Evolutionary conservation across 2,113 vertebrate species (phyloP).

Genomic region (Ivindomyrus marchei): DNA sequence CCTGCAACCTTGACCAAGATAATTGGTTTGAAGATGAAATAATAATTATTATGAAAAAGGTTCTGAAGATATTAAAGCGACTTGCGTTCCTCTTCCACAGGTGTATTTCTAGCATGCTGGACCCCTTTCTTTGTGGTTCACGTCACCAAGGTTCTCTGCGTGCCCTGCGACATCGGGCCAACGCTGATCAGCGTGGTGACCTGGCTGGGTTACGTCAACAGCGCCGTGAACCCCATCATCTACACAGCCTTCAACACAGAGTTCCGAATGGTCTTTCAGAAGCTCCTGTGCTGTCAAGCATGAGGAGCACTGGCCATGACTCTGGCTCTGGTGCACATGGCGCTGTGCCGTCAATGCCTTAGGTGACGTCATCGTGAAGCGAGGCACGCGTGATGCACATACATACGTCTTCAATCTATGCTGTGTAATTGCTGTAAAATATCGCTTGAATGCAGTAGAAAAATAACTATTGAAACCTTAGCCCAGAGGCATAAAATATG

Average conservation of each 20-base stretch:
- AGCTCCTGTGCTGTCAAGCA: slow-evolving; percentile 53
- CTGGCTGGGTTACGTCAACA: slow-evolving; percentile 68
- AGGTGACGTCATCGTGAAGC: slow-evolving; percentile 14
- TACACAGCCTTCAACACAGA: slow-evolving; percentile 63
- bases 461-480: slow-evolving; percentile 30
- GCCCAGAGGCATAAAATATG: slow-evolving; percentile 55
- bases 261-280: slow-evolving; percentile 64
- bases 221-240: slow-evolving; percentile 63
- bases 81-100: slow-evolving; percentile 31
- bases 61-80: not conserved
- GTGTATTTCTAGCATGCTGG: slow-evolving; percentile 65
- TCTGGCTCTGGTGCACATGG: not conserved
- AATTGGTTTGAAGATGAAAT: not conserved
- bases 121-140: slow-evolving; percentile 66
- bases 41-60: not conserved
- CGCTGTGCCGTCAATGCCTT: slow-evolving; percentile 32
- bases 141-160: slow-evolving; percentile 57
- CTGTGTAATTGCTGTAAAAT: slow-evolving; percentile 23
- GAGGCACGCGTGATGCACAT: not conserved
- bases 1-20: not conserved
- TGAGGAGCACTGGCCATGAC: slow-evolving; percentile 20
- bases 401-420: not conserved
- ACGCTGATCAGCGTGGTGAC: slow-evolving; percentile 62
- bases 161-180: slow-evolving; percentile 51
- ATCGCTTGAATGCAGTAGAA: slow-evolving; percentile 30